Percentiles rank a stretch among this genome's conserved stretches.
Conservation (phyloP, 1,140 invertebrate species). For the Dryas iulia region DNA sequence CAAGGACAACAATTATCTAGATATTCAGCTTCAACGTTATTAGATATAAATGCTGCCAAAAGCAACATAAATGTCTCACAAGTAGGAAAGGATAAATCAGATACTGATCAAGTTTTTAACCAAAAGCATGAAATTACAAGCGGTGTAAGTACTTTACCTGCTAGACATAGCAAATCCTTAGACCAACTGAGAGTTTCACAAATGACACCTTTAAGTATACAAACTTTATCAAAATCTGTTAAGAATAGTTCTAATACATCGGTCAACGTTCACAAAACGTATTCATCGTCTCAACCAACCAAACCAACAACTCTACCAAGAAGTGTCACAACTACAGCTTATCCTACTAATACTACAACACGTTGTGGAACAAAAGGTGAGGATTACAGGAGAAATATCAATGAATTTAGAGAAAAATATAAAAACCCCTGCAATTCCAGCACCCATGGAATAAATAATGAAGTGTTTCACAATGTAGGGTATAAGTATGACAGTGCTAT, state of each 20-base stretch:
- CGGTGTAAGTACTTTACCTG: constrained; percentile 81
- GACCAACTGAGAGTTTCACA: constrained; percentile 85
- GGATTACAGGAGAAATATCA: constrained; percentile 80
- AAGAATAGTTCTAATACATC: constrained; percentile 67
- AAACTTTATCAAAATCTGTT: constrained; percentile 57
- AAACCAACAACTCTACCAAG: constrained; percentile 77
- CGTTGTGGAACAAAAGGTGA: constrained; percentile 73
- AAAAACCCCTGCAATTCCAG: constrained; percentile 76
- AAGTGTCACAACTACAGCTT: constrained; percentile 71
- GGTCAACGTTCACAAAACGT: constrained; percentile 65
- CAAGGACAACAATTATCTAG: constrained; percentile 78
- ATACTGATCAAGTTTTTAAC: constrained; percentile 50
- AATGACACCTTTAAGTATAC: constrained; percentile 59
- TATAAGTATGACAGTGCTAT: constrained; percentile 68
- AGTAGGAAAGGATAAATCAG: constrained; percentile 51
- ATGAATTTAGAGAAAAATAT: constrained; percentile 82
- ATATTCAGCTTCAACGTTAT: constrained; percentile 81
- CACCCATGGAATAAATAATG: constrained; percentile 61
- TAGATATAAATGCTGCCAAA: constrained; percentile 73
- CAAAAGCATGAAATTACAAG: constrained; percentile 70
- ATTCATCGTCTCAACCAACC: constrained; percentile 54
- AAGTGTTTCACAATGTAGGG: constrained; percentile 70
- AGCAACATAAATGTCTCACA: constrained; percentile 49
- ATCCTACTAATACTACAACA: constrained; percentile 68
- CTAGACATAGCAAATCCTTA: constrained; percentile 89